Conservation (phyloP, 2,888 invertebrate genomes). For the Gortyna flavago region DNA sequence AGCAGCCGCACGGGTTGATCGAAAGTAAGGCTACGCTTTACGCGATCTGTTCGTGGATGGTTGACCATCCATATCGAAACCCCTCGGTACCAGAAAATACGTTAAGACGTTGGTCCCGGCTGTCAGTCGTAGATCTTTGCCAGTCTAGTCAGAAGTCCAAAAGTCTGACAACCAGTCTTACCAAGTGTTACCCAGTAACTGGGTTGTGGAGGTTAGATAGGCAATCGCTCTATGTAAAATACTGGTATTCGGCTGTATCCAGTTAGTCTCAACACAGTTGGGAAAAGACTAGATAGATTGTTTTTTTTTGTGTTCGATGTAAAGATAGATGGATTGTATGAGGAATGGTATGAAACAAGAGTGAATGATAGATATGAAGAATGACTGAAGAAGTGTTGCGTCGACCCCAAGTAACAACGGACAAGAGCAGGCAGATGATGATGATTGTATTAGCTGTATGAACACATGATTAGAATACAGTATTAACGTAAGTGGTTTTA, state of each 20-base stretch:
- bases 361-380: neutral
- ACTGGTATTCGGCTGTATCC: neutral
- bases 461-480: neutral
- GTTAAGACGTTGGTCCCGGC: too few species aligned
- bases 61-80: too few species aligned
- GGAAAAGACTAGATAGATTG: too few species aligned
- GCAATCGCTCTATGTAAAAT: neutral
- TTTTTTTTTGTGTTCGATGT: neutral
- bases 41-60: too few species aligned
- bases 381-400: too few species aligned
- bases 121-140: neutral
- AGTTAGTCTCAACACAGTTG: neutral
- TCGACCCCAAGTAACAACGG: rapidly evolving
- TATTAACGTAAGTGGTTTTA: neutral
- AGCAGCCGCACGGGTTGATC: too few species aligned
- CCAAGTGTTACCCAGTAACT: neutral
- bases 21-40: too few species aligned
- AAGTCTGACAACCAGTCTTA: neutral
- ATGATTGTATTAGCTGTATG: neutral
- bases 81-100: too few species aligned
- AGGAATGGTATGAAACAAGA: neutral
- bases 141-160: neutral
- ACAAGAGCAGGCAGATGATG: neutral
- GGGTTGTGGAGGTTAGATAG: neutral
- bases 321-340: neutral